Evolutionary conservation across 2,113 vertebrate genomes (phyloP), one percentile per base, ranked within the genome.

Genomic region (Eretmodus cyanostictus): DNA sequence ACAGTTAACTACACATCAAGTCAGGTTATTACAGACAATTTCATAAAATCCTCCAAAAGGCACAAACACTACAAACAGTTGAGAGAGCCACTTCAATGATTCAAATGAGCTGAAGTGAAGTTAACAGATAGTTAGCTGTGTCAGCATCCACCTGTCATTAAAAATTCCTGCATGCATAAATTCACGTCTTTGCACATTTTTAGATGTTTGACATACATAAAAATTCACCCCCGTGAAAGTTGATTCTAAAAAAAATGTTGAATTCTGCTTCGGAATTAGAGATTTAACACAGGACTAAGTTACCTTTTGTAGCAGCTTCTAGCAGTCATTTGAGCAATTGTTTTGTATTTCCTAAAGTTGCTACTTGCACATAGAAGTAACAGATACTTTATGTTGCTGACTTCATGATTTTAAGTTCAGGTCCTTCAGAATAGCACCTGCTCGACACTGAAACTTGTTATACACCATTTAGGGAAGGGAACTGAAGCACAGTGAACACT

Each of bases 351-450:
- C 6, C 42, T 29, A 29, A 76, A 76, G 42, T 47, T 76, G 24
- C 24, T 76, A 29, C 42, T 47, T 49, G 24, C 6, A 47, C 24
- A 47, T 10, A 76, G 40, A 73, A 47, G 8, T 9, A 47, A 76
- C 42, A 91, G 57, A 66, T 51, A 89, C 61, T 81, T 81, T 16
- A 86, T 78, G 85, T 36, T 80, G 22, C 19, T 59, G 68, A 87
- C 78, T 51, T 85, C 82, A 84, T 90, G 24, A 31, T 91, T 84
- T 86, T 55, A 55, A 85, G 45, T 49, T 57, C 49, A 42, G 45
- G 19, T 80, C 34, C 51, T 79, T 81, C 13, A 42, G 11, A 86
- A 27, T 76, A 38, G 78, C 86, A 90, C 90, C 89, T 93, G 85
- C 86, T 89, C 57, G 38, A 80, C n/a, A 47, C 51, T 66, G 82